A percentile compares a stretch with the other conserved stretches of the same genome.
phyloP scores from a whole-genome alignment of 64 coral and sea anemone genomes.

The Orbicella faveolata region DNA sequence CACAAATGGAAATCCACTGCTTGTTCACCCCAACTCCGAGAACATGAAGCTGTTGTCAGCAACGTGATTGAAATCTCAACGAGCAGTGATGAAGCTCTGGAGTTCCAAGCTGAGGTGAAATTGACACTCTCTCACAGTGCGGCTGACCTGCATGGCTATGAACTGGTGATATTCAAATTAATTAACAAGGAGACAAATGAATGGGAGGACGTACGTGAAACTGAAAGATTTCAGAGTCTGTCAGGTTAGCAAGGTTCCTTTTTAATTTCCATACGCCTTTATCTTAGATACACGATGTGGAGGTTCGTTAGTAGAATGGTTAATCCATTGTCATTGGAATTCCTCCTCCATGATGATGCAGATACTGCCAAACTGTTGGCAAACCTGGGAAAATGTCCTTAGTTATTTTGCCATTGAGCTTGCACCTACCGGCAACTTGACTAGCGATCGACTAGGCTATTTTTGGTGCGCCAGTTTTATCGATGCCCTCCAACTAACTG shows the following conservation, averaged over 20 bases:
- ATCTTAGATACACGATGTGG: background rate
- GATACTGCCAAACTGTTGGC: no score
- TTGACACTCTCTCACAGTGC: background rate
- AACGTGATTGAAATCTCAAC: conserved; percentile 1
- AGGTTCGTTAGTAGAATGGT: no score
- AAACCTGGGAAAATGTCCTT: no score
- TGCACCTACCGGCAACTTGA: no score
- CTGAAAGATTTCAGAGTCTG: background rate
- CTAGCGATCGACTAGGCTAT: no score
- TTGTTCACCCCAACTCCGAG: background rate
- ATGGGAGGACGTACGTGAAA: background rate
- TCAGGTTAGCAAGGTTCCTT: background rate
- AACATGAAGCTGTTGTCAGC: conserved; percentile 7
- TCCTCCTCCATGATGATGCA: no score
- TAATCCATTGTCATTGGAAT: no score
- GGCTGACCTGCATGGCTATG: background rate
- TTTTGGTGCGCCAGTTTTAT: no score
- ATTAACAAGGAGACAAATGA: background rate
- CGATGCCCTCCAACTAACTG: no score
- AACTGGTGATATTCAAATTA: background rate
- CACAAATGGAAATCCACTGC: background rate
- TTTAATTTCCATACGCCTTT: background rate
- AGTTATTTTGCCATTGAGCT: no score
- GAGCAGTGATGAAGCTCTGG: background rate
- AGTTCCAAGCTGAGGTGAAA: background rate